Conservation (phyloP, 2,113 vertebrate species). For the Cairina moschata region DNA sequence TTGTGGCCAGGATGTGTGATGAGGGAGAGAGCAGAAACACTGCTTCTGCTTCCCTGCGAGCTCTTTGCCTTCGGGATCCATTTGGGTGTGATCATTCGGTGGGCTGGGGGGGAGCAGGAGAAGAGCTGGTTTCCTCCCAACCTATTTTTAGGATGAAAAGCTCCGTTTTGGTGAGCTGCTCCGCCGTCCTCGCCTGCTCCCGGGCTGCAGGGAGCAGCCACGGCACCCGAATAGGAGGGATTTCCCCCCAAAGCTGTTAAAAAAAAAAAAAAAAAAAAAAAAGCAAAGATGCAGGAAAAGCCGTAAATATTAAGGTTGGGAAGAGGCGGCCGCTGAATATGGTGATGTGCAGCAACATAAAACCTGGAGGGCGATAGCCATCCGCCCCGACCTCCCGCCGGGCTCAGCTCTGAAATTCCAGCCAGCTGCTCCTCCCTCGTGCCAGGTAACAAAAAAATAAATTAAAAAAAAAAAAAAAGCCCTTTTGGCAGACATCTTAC, state of each 20-base stretch:
- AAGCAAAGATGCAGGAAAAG: not conserved
- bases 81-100: not conserved
- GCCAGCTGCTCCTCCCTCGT: not conserved
- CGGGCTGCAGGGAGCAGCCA: not conserved
- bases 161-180: not conserved
- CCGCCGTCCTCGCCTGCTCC: not conserved
- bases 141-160: not conserved
- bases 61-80: not conserved
- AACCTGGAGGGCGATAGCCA: not conserved
- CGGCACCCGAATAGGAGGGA: not conserved
- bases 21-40: not conserved
- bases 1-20: not conserved
- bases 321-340: accelerated
- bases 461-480: not conserved
- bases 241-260: not conserved
- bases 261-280: not conserved
- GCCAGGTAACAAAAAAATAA: not conserved
- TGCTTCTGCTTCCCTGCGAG: not conserved
- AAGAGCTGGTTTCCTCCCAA: not conserved
- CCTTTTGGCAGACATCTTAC: accelerated
- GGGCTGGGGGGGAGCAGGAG: not conserved
- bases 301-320: accelerated
- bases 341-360: not conserved
- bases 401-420: constrained; percentile 26
- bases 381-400: not conserved